Base-by-base conservation (phyloP, 2,797 vertebrate species). In the Falco novaeseelandiae region DNA sequence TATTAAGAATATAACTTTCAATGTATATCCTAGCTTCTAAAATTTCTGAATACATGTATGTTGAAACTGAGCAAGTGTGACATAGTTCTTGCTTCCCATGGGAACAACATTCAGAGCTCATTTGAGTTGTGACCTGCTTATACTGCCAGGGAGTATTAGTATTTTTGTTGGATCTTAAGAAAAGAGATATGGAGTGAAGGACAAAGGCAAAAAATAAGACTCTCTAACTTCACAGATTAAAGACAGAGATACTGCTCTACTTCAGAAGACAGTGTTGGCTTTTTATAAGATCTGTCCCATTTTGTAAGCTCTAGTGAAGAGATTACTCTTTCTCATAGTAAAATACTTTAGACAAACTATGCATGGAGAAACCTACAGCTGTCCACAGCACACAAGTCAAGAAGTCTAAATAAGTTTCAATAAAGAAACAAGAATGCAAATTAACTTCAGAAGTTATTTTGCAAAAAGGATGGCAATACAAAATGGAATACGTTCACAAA, bases 81-180 rank as follows among this genome's bases (percentile, higher is more conserved):
- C 95, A 98, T 21, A 73, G 87, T 94, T 97, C 40, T 93, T 57
- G 38, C 85, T 97, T 98, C 97, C 96, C 96, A 62, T 90, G 96
- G 92, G 97, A 98, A 85, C 44, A 86, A 91, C 94, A 78, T 94
- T 97, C 95, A 96, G 93, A 98, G 90, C 94, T 98, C 93, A 96
- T 98, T 95, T 98, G 71, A 98, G 91, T 91, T 96, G 79, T 98
- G 97, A 98, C 98, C 95, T 97, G 96, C 90, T 97, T 98, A 98
- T 96, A 85, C 93, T 98, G 95, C 91, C 96, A 98, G 74, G 40
- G 90, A 97, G 59, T 94, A 97, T 98, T 98, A 97, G 90, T 96
- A 97, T 95, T 98, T 98, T 95, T 94, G 89, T 69, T 94, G 89
- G 63, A 92, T 96, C 96, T 97, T 97, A 97, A 96, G 96, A 98